Evolutionary conservation across 2,797 vertebrate genomes (phyloP).

Genomic region (Sebastiscus tertius): DNA sequence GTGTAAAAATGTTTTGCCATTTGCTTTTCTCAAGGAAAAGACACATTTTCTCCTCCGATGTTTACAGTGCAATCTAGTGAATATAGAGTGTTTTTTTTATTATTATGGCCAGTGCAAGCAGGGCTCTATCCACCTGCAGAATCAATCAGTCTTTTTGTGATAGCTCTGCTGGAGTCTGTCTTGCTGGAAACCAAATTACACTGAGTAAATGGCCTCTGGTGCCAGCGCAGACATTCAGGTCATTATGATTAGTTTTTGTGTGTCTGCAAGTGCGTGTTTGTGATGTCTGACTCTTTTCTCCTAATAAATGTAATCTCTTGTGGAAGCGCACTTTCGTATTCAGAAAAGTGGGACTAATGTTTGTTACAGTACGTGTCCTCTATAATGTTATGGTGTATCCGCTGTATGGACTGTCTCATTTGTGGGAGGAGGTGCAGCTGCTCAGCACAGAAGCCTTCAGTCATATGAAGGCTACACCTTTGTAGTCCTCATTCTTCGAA

Average conservation of each 20-base stretch:
- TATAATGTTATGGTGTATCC: conserved; percentile 24
- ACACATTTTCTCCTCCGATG: conserved; percentile 13
- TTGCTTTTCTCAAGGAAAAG: conserved; percentile 27
- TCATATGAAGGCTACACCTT: conserved; percentile 30
- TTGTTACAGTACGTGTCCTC: conserved; percentile 9
- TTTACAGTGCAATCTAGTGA: conserved; percentile 33
- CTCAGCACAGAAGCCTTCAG: conserved; percentile 5
- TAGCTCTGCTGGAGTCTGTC: conserved; percentile 73
- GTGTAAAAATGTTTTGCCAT: conserved; percentile 27
- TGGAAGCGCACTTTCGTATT: conserved; percentile 20
- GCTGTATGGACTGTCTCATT: conserved; percentile 1
- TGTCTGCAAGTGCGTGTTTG: conserved; percentile 49
- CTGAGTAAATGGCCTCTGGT: conserved; percentile 75
- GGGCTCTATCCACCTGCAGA: conserved; percentile 64
- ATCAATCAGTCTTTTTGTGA: conserved; percentile 71
- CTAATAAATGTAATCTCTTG: conserved; percentile 31
- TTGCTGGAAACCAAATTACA: conserved; percentile 79
- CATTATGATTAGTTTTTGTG: conserved; percentile 62
- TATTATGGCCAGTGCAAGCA: conserved; percentile 40
- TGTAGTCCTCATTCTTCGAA: conserved; percentile 6
- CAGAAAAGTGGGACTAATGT: conserved; percentile 21
- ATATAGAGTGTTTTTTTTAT: conserved; percentile 33
- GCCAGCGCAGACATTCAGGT: conserved; percentile 69
- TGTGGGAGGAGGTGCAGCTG: conserved; percentile 7
- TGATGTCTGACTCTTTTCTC: conserved; percentile 24